Evolutionary conservation across 1,140 invertebrate genomes (phyloP).

Genomic region (Nebria ingens): DNA sequence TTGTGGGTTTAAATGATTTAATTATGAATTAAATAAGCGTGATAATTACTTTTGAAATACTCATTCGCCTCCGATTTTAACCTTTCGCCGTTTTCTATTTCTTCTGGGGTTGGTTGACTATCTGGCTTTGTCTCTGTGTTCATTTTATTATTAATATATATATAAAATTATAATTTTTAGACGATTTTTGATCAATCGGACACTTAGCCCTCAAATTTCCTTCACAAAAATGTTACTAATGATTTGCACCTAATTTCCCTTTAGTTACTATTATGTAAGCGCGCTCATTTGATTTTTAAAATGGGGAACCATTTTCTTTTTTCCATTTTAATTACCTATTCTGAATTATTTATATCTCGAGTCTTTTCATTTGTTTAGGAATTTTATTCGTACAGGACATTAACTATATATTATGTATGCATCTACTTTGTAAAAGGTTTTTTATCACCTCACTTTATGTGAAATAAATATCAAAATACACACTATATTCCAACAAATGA

Average conservation of each 20-base stretch:
- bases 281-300: not conserved
- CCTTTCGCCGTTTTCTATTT: conserved; percentile 52
- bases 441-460: no score
- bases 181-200: not conserved
- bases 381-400: no score
- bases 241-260: not conserved
- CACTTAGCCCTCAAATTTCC: conserved; percentile 5
- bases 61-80: conserved; percentile 77
- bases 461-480: no score
- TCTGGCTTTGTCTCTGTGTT: conserved; percentile 17
- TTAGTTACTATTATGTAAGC: not conserved
- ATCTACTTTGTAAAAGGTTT: no score
- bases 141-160: conserved; percentile 17
- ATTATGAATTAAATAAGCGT: not conserved
- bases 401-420: no score
- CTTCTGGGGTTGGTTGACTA: conserved; percentile 26
- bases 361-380: no score
- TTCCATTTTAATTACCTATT: no score
- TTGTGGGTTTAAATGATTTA: conserved; percentile 7
- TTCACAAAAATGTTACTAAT: conserved; percentile 1
- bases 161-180: not conserved
- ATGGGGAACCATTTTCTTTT: no score
- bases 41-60: conserved; percentile 68
- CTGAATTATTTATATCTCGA: no score
- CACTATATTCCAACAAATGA: no score